Evolutionary conservation across 30 jellyfish, hydroid and myxozoan species (phyloP), one percentile per base, ranked within the genome.

Genomic region (Haliclystus octoradiatus): DNA sequence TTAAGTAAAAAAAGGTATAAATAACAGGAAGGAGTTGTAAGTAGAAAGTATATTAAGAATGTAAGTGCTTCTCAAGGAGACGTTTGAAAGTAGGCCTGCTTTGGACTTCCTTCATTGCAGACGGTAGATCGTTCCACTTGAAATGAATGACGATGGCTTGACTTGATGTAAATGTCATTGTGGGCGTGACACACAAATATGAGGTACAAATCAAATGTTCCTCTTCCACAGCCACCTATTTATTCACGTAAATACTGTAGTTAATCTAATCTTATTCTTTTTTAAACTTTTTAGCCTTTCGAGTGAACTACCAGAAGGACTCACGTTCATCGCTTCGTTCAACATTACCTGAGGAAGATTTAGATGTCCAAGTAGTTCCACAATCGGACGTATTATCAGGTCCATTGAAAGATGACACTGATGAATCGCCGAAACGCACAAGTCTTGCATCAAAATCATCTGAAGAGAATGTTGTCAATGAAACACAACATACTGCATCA

Each of bases 261-360:
- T n/a, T n/a, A n/a, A n/a, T n/a, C n/a, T n/a, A n/a, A n/a, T n/a
- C n/a, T n/a, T n/a, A 40, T 40, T 40, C 14, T 40, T 40, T 5
- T 40, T 40, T 67, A 29, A 62, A 71, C 31, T 28, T 79, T 26
- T 34, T 67, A 14, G 70, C 65, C 29, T 69, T 79, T 23, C 30
- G 74, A 31, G 70, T 67, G 49, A 62, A 63, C 23, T 12, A 30
- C 23, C 60, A 65, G 4, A 24, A 34, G 5, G 29, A 33, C 3
- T 35, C 31, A 31, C 61, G 50, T 14, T 34, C 75, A 14, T 76
- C 70, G 3, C 33, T 77, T 0, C 72, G 92, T 9, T 79, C 92
- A 52, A 81, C 70, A 24, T 80, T 79, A 1, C 92, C 92, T 12
- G 92, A 79, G 3, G 92, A 79, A 33, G 82, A 79, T 63, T 63